Evolutionary conservation across 1,140 invertebrate species (phyloP).

Genomic region (Saxidomus purpurata): DNA sequence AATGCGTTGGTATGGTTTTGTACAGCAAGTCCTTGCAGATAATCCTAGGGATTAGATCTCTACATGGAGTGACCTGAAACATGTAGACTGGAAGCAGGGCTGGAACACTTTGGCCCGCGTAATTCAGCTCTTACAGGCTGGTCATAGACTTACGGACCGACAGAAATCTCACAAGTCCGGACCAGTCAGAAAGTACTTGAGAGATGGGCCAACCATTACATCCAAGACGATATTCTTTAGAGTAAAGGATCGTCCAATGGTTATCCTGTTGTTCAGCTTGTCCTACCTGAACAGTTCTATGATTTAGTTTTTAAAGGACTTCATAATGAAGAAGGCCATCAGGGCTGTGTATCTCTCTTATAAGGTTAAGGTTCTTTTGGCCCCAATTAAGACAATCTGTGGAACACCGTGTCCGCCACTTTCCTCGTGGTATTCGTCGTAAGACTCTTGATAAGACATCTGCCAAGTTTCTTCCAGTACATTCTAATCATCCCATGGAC

Average conservation of each 20-base stretch:
- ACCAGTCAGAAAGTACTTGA: background rate
- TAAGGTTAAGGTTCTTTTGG: slow-evolving; percentile 54
- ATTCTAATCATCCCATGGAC: slow-evolving; percentile 35
- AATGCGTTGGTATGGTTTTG: no score
- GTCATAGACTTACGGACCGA: background rate
- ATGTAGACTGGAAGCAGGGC: background rate
- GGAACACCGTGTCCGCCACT: background rate
- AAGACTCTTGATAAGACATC: slow-evolving; percentile 20
- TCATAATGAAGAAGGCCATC: slow-evolving; percentile 58
- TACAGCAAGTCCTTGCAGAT: background rate
- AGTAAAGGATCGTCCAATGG: slow-evolving; percentile 5
- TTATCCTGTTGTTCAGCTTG: background rate
- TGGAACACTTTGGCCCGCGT: background rate
- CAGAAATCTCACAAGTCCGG: background rate
- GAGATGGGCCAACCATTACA: slow-evolving; percentile 8
- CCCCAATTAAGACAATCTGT: slow-evolving; percentile 35
- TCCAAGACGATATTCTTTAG: slow-evolving; percentile 41
- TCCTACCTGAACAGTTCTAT: background rate
- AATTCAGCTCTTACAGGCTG: background rate
- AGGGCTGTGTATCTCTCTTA: background rate
- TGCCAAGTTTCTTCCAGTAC: slow-evolving; percentile 17
- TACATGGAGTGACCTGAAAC: background rate
- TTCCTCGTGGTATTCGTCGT: slow-evolving; percentile 20
- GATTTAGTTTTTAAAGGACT: slow-evolving; percentile 37
- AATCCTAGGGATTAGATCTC: background rate